phyloP scores from a whole-genome alignment of 2,113 vertebrate species.

The Malurus elegans region DNA sequence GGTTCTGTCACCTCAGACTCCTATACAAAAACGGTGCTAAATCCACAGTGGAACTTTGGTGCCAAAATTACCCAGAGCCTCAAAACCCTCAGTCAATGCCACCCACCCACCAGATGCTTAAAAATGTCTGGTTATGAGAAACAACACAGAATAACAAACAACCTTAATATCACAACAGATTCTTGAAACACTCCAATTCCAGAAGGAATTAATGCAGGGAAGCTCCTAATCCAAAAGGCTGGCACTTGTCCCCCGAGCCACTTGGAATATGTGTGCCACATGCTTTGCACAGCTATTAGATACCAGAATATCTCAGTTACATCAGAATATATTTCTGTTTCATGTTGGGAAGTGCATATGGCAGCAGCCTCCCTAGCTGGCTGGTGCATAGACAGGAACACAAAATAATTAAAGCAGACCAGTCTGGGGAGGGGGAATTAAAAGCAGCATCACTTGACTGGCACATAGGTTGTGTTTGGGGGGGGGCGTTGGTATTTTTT shows the following conservation, averaged over 20 bases:
- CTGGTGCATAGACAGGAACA: not conserved
- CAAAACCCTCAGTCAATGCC: not conserved
- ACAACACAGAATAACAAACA: not conserved
- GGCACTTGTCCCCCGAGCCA: not conserved
- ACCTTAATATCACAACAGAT: not conserved
- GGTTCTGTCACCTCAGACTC: not conserved
- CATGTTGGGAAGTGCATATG: not conserved
- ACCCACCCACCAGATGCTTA: constrained; percentile 19
- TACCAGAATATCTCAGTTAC: not conserved
- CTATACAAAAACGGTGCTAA: not conserved
- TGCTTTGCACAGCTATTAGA: not conserved
- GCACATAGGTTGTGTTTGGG: not conserved
- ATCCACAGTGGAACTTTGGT: not conserved
- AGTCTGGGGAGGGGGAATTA: not conserved
- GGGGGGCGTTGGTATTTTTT: not conserved
- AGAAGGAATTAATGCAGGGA: not conserved
- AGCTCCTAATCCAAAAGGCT: not conserved
- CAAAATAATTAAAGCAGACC: not conserved
- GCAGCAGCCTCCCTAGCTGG: not conserved
- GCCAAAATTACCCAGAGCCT: not conserved
- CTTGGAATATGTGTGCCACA: rapidly evolving
- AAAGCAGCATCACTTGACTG: not conserved
- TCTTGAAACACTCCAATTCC: not conserved
- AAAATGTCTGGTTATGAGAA: not conserved
- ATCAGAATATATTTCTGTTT: not conserved